phyloP scores from a whole-genome alignment of 2,888 invertebrate species.

The Pterostichus madidus region DNA sequence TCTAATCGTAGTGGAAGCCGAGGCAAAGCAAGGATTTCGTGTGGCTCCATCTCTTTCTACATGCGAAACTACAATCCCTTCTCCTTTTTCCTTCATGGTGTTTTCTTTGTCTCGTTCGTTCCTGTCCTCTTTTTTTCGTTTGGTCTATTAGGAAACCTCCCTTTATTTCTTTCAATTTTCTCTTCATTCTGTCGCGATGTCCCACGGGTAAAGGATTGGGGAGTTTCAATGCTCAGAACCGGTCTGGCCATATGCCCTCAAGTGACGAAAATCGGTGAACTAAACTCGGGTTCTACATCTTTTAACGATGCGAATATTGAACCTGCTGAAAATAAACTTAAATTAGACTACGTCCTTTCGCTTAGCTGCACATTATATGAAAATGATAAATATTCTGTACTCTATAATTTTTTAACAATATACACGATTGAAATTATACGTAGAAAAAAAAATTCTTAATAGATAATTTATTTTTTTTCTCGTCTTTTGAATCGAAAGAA shows the following conservation, averaged over 20 bases:
- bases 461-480: no score
- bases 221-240: constrained; percentile 66
- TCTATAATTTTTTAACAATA: no score
- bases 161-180: constrained; percentile 79
- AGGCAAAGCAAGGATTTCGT: constrained; percentile 67
- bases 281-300: not conserved
- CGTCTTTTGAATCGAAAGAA: no score
- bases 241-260: constrained; percentile 67
- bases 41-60: constrained; percentile 49
- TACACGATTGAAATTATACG: no score
- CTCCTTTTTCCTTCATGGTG: not conserved
- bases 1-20: constrained; percentile 77
- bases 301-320: constrained; percentile 12
- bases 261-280: constrained; percentile 21
- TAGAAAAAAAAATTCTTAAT: no score
- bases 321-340: no score
- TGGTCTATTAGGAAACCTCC: constrained; percentile 75
- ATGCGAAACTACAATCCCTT: constrained; percentile 54
- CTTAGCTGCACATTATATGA: no score
- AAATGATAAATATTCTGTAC: no score
- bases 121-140: constrained; percentile 72
- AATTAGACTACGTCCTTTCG: no score
- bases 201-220: constrained; percentile 72
- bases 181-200: constrained; percentile 77
- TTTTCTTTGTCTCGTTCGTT: constrained; percentile 40